Evolutionary conservation across 2,113 vertebrate species (phyloP), one percentile per base, ranked within the genome.

Genomic region (Callipepla squamata): DNA sequence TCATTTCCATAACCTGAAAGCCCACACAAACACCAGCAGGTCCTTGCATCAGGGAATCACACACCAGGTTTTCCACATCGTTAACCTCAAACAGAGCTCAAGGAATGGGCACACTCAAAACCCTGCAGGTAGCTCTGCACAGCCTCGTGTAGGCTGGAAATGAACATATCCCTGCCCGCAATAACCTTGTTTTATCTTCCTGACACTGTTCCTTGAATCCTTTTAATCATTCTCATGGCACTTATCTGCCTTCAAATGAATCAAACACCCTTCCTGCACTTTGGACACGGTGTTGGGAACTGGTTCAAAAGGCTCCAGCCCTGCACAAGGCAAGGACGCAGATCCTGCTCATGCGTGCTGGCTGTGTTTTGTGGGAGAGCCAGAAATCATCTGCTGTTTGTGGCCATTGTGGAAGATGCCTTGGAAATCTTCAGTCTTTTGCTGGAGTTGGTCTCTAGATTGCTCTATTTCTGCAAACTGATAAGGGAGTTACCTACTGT

Each of bases 1-100:
- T 70, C 47, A 91, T 89, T 87, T 87, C 40, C 79, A 70, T 75
- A 74, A 76, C 67, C 61, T 80, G 55, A 81, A 89, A 94, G 58
- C 55, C 78, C 38, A 14, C 77, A 15, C 8, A 36, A n/a, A 6
- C 42, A 40, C 59, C 23, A 77, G 89, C 74, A 85, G 63, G 63
- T 87, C 50, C 53, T 94, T 89, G 93, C 9, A 66, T 47, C 55
- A 63, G 42, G 23, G 55, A 81, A 66, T 77, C n/a, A 58, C 40
- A 47, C 42, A 21, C 16, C 19, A 36, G 38, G 73, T 82, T 74
- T 87, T 51, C 79, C 55, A 38, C 50, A 9, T 73, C 62, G 34
- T 38, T 87, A 74, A 92, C 59, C 25, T 86, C 38, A 21, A 66
- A 76, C 11, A 55, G 47, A 74, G 34, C 5, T 2, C 45, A 59